Percentiles rank a stretch among this genome's conserved stretches.
phyloP scores from a whole-genome alignment of 2,888 invertebrate genomes.

The Apoda limacodes region DNA sequence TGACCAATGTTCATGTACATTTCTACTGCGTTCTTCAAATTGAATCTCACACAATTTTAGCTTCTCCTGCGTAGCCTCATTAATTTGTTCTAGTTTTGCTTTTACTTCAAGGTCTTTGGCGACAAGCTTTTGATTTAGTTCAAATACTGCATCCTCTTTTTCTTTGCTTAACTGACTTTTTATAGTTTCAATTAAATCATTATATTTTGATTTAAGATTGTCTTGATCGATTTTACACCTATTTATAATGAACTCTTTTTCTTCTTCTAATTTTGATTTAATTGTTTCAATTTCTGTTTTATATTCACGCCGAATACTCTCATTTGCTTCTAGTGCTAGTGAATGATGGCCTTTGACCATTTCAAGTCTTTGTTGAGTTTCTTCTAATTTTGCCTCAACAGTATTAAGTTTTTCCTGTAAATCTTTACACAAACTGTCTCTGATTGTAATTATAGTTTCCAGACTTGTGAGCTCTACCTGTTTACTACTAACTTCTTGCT shows the following conservation, averaged over 20 bases:
- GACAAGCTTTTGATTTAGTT: slow-evolving; percentile 39
- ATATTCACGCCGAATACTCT: slow-evolving; percentile 60
- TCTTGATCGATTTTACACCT: slow-evolving; percentile 51
- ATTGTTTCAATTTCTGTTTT: slow-evolving; percentile 55
- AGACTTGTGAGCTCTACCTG: slow-evolving; percentile 51
- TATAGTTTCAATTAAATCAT: slow-evolving; percentile 37
- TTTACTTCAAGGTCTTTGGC: slow-evolving; percentile 52
- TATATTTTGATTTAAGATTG: slow-evolving; percentile 42
- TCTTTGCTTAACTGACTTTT: slow-evolving; percentile 44
- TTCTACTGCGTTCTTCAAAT: slow-evolving; percentile 51
- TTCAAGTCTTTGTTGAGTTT: slow-evolving; percentile 54
- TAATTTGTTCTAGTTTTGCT: slow-evolving; percentile 57
- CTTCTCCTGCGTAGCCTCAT: slow-evolving; percentile 56
- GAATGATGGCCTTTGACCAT: slow-evolving; percentile 65
- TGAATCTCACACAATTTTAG: slow-evolving; percentile 58
- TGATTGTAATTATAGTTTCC: slow-evolving; percentile 53
- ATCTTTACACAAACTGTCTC: slow-evolving; percentile 57
- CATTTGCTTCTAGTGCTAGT: slow-evolving; percentile 60
- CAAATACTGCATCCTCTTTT: slow-evolving; percentile 41
- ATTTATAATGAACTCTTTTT: slow-evolving; percentile 44
- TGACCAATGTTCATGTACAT: slow-evolving; percentile 45
- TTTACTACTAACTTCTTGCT: slow-evolving; percentile 48
- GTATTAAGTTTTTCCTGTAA: slow-evolving; percentile 51
- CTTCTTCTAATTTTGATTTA: slow-evolving; percentile 56
- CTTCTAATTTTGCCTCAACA: slow-evolving; percentile 42